A percentile compares a stretch with the other conserved stretches of the same genome.
phyloP scores from a whole-genome alignment of 2,888 invertebrate genomes.

The Scelioninae gen. 1 region DNA sequence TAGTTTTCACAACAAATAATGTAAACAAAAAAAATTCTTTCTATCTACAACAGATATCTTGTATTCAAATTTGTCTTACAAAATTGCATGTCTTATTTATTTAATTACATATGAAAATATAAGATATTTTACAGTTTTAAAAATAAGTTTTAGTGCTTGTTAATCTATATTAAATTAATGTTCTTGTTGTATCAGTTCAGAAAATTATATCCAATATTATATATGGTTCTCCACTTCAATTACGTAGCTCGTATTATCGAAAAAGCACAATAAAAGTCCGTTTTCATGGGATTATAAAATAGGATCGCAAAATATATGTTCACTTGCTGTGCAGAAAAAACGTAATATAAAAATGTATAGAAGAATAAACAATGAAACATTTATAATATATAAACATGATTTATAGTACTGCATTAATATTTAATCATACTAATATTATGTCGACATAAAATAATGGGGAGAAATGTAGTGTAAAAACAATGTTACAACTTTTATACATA shows the following conservation, averaged over 20 bases:
- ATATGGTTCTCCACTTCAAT: constrained; percentile 17
- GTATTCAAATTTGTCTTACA: too few species aligned
- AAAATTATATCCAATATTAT: constrained; percentile 20
- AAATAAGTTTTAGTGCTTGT: not conserved
- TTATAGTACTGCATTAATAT: too few species aligned
- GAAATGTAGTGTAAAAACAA: too few species aligned
- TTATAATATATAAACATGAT: not conserved
- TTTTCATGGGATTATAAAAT: constrained; percentile 31
- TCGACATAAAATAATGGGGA: too few species aligned
- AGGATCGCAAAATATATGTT: constrained; percentile 5
- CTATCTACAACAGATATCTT: too few species aligned
- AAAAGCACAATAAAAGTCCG: constrained; percentile 27
- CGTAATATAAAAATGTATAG: not conserved
- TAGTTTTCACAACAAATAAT: too few species aligned
- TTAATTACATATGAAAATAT: too few species aligned
- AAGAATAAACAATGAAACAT: constrained; percentile 1
- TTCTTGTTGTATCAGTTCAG: not conserved
- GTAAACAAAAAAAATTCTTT: too few species aligned
- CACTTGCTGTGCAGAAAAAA: not conserved
- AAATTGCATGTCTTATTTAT: too few species aligned
- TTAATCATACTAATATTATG: too few species aligned
- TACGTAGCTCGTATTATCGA: constrained; percentile 25
- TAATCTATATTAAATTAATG: not conserved
- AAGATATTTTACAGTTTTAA: too few species aligned
- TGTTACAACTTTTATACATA: too few species aligned